Conservation (phyloP, 2,888 invertebrate species). For the Phorcus lineatus region DNA sequence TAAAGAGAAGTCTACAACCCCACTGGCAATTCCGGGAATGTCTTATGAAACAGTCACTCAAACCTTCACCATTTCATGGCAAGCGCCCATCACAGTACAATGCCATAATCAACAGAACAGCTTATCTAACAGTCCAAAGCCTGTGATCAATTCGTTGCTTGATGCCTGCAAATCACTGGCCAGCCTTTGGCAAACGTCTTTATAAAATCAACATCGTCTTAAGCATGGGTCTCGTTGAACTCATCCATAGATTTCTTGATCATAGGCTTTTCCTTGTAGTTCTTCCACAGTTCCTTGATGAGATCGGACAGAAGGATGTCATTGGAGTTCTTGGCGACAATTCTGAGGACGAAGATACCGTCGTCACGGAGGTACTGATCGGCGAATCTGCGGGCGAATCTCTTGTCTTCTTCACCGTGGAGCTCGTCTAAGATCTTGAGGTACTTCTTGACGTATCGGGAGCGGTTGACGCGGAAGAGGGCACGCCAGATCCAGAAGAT, state of each 20-base stretch:
- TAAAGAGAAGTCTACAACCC: not conserved
- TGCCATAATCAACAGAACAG: no score
- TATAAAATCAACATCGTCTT: constrained; percentile 19
- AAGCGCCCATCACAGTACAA: not conserved
- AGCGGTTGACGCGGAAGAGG: constrained; percentile 59
- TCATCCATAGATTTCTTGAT: constrained; percentile 56
- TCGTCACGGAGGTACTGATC: constrained; percentile 68
- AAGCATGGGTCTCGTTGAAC: constrained; percentile 53
- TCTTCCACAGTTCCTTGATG: constrained; percentile 61
- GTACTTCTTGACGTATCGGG: constrained; percentile 65
- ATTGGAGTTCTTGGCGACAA: constrained; percentile 67
- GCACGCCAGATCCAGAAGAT: constrained; percentile 66
- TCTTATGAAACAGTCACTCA: not conserved
- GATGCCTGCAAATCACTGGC: no score
- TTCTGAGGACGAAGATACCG: constrained; percentile 62
- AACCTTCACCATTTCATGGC: constrained; percentile 10
- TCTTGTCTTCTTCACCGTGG: constrained; percentile 62
- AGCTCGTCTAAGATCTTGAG: constrained; percentile 63
- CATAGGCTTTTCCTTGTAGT: constrained; percentile 61
- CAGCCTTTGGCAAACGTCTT: not conserved
- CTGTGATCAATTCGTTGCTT: no score
- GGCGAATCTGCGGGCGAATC: constrained; percentile 62
- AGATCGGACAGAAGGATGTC: constrained; percentile 67
- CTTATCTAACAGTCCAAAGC: no score
- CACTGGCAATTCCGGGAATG: not conserved